Evolutionary conservation across 2,888 invertebrate genomes (phyloP), one percentile per base, ranked within the genome.

Genomic region (Calliopum simillimum): DNA sequence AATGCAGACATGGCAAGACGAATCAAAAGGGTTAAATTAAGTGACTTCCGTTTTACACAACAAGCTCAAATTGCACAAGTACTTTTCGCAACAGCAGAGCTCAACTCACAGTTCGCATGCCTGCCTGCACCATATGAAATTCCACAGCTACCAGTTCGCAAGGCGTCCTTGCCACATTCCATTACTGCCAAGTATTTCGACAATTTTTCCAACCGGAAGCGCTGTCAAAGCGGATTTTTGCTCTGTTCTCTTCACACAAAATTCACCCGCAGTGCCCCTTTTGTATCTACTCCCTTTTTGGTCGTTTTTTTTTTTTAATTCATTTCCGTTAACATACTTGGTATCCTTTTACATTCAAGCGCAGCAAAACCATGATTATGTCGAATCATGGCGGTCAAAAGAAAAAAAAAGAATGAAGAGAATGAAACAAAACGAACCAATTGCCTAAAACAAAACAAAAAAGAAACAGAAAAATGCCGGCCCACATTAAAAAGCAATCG

Each of bases 1-100:
- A 4, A 53, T 53, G 16, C 21, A 23, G 23, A 6, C 4, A 21
- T 53, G 23, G 14, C 21, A 53, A 53, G 53, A 23, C 53, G 23
- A 23, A 53, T 53, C 12, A 53, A 53, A 53, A 53, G 53, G 53
- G 21, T 53, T 53, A 53, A 53, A 53, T 53, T 21, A 53, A 53
- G 53, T 53, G 53, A 53, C 21, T 53, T 53, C 23, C 23, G 23
- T 53, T 53, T 23, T 53, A 23, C 23, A 53, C 53, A 53, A 21
- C 53, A 53, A 53, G 23, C 53, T 53, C 23, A 53, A 4, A 23
- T 23, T 23, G 23, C 3, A 58, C 58, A 33, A 11, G 58, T 16
- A 16, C 58, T 23, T 33, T 6, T 14, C 41, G 16, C 14, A 12
- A n/a, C 25, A 41, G 14, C n/a, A 58, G 13, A 41, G 33, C 58